Evolutionary conservation across 1,140 invertebrate genomes (phyloP).

Genomic region (Cheumatopsyche charites): DNA sequence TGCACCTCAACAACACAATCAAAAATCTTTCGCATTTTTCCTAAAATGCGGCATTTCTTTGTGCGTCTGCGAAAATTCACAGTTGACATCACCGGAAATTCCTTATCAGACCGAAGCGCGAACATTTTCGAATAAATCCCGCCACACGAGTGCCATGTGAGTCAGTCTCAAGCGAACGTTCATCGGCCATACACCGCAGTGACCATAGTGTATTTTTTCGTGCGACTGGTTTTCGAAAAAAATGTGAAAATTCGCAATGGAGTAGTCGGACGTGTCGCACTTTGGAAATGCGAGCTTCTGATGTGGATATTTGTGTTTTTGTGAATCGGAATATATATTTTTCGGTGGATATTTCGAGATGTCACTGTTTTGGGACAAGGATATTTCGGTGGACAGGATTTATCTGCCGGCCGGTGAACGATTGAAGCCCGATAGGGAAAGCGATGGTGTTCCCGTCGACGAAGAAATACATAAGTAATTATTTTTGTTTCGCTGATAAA

Average conservation of each 20-base stretch:
- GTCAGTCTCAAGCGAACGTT: background rate
- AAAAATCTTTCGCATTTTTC: too few relatives aligned
- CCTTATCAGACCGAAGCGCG: background rate
- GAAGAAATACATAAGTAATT: slow-evolving; percentile 42
- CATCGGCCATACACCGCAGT: too few relatives aligned
- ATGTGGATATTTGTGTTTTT: too few relatives aligned
- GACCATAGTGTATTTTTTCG: too few relatives aligned
- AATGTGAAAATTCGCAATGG: too few relatives aligned
- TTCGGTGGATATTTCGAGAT: slow-evolving; percentile 1
- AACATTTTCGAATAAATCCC: background rate
- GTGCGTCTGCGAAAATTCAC: background rate
- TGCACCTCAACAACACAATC: too few relatives aligned
- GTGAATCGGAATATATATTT: too few relatives aligned
- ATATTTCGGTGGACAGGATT: slow-evolving; percentile 35
- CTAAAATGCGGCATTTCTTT: too few relatives aligned
- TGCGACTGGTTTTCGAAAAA: too few relatives aligned
- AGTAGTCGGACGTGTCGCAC: too few relatives aligned
- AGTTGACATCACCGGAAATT: slow-evolving; percentile 25
- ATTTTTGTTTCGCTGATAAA: background rate
- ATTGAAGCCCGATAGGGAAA: slow-evolving; percentile 13
- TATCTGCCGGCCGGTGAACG: slow-evolving; percentile 38
- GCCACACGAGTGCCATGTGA: background rate
- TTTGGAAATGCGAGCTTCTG: too few relatives aligned
- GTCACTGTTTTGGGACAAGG: slow-evolving; percentile 21
- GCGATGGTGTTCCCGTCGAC: slow-evolving; percentile 36